Percentiles rank a stretch among this genome's conserved stretches.
Evolutionary conservation across 2,113 vertebrate genomes (phyloP).

Genomic region (Microcebus jonahi): DNA sequence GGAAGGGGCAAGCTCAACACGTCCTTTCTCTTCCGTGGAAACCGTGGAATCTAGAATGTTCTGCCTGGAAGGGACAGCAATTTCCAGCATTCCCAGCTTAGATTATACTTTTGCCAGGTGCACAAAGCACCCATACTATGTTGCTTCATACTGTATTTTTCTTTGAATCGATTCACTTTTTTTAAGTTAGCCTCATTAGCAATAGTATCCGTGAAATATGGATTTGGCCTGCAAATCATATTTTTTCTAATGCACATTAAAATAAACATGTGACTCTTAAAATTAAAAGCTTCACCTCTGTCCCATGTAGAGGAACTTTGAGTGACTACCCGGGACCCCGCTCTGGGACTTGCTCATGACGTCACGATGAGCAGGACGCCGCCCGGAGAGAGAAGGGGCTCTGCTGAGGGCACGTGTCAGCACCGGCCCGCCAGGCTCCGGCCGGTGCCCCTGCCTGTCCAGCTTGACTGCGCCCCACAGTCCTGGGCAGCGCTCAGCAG

Average conservation of each 20-base stretch:
- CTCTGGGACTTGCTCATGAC: neutral
- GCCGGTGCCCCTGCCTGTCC: neutral
- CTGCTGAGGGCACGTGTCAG: neutral
- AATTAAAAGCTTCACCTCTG: neutral
- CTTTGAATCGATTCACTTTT: slow-evolving; percentile 33
- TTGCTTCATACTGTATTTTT: neutral
- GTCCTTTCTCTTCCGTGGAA: neutral
- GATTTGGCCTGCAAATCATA: neutral
- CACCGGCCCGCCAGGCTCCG: neutral
- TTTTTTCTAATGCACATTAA: slow-evolving; percentile 21
- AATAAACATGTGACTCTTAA: neutral
- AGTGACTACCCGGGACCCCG: neutral
- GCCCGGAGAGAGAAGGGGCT: neutral
- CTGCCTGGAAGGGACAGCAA: neutral
- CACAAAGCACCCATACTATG: neutral
- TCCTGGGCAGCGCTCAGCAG: neutral
- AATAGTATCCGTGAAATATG: neutral
- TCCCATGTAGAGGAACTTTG: neutral
- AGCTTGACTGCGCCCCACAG: neutral
- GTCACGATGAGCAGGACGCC: neutral
- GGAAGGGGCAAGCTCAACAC: neutral
- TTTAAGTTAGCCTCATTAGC: neutral
- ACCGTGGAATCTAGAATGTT: slow-evolving; percentile 35
- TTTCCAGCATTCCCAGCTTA: neutral
- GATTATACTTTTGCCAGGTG: neutral